Evolutionary conservation across 2,113 vertebrate species (phyloP).

Genomic region (Eublepharis macularius): DNA sequence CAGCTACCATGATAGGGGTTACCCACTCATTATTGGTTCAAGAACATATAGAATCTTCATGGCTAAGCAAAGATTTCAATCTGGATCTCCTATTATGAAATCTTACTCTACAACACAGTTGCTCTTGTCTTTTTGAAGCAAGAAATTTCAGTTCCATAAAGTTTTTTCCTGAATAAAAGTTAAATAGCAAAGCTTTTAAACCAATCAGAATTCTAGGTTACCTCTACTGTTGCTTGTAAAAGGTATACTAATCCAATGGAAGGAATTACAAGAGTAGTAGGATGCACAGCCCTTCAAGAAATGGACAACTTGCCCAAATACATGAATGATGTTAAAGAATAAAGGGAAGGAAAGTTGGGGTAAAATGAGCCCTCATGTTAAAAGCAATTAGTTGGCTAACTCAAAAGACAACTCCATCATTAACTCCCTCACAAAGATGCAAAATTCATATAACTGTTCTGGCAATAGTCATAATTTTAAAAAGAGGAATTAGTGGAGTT

Average conservation of each 20-base stretch:
- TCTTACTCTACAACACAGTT: background rate
- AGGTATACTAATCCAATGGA: too few species aligned
- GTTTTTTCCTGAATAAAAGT: background rate
- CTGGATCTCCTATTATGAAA: background rate
- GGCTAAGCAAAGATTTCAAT: background rate
- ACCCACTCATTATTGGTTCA: too few species aligned
- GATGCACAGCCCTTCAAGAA: conserved; percentile 10
- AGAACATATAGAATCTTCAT: background rate
- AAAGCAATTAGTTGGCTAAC: conserved; percentile 30
- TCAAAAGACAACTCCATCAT: conserved; percentile 29
- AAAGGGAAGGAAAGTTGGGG: conserved; percentile 9
- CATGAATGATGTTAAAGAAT: background rate
- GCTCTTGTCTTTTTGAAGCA: background rate
- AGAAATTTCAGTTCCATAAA: background rate
- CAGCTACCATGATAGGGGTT: too few species aligned
- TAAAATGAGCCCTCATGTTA: conserved; percentile 9
- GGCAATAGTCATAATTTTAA: background rate
- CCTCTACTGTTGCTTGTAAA: conserved; percentile 8
- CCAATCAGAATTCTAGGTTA: background rate
- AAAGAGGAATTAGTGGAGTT: too few species aligned
- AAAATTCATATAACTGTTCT: conserved; percentile 27
- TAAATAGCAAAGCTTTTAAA: background rate
- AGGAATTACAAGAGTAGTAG: background rate
- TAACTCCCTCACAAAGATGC: conserved; percentile 25
- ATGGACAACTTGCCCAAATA: conserved; percentile 7